A percentile compares a stretch with the other conserved stretches of the same genome.
Evolutionary conservation across 2,113 vertebrate species (phyloP).

Genomic region (Zeus faber): DNA sequence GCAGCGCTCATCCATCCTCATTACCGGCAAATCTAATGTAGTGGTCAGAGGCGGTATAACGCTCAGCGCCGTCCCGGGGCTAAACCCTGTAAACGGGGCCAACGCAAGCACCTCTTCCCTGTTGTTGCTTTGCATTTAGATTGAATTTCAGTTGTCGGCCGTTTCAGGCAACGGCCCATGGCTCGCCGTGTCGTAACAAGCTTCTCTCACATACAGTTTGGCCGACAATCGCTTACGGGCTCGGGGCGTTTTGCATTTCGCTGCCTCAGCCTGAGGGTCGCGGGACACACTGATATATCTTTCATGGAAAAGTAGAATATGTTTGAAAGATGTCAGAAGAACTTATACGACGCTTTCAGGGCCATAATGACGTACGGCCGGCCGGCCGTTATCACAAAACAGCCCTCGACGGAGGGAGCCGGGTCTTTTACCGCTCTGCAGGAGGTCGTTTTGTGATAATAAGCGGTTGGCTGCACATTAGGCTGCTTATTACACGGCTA

Average conservation of each 20-base stretch:
- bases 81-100: constrained; percentile 30
- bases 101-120: constrained; percentile 41
- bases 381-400: too few species aligned
- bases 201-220: too few species aligned
- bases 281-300: too few species aligned
- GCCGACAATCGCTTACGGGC: constrained; percentile 10
- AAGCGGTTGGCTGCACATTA: too few species aligned
- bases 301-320: too few species aligned
- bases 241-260: constrained; percentile 11
- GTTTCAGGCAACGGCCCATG: constrained; percentile 20
- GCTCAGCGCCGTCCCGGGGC: constrained; percentile 32
- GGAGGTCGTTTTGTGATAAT: too few species aligned
- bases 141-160: constrained; percentile 55
- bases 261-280: constrained; percentile 9
- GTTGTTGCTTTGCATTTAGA: constrained; percentile 70
- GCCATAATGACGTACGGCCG: too few species aligned
- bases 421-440: too few species aligned
- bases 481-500: too few species aligned
- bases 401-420: too few species aligned
- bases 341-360: too few species aligned
- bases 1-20: constrained; percentile 51
- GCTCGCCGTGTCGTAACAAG: constrained; percentile 30
- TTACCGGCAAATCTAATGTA: constrained; percentile 49
- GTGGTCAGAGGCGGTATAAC: constrained; percentile 23
- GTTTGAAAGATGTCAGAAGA: too few species aligned